Conservation (phyloP, 2,797 vertebrate species). For the Zalophus californianus region DNA sequence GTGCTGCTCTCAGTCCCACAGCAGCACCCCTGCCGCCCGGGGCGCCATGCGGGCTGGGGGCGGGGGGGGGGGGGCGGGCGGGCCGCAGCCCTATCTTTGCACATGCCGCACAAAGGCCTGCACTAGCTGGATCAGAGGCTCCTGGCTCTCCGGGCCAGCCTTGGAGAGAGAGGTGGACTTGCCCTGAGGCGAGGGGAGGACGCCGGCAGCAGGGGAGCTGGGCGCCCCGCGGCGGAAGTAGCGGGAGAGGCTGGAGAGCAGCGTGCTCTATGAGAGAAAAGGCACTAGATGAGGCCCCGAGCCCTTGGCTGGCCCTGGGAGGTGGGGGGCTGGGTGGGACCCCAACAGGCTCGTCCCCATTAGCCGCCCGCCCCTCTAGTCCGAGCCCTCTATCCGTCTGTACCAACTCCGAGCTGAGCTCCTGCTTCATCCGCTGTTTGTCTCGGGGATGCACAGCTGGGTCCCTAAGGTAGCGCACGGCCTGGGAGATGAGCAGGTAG, state of each 20-base stretch:
- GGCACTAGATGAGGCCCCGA: rapidly evolving
- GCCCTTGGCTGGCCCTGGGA: not conserved
- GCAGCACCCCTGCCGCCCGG: not conserved
- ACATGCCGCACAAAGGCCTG: constrained; percentile 97
- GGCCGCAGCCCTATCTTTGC: constrained; percentile 91
- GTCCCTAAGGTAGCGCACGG: constrained; percentile 95
- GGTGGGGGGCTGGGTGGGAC: not conserved
- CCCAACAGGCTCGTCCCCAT: rapidly evolving
- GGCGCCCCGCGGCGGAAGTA: constrained; percentile 96
- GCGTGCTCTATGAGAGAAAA: constrained; percentile 92
- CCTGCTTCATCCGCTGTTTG: constrained; percentile 98
- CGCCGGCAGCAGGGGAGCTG: constrained; percentile 93
- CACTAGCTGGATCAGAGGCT: constrained; percentile 96
- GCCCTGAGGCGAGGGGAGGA: constrained; percentile 93
- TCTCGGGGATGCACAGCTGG: constrained; percentile 93
- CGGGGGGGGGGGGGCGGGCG: not conserved
- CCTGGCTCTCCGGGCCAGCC: constrained; percentile 94
- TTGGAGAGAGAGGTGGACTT: constrained; percentile 92
- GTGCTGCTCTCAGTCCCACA: not conserved
- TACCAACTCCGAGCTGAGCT: constrained; percentile 98
- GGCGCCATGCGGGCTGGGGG: not conserved
- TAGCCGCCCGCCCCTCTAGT: not conserved
- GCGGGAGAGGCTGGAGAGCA: constrained; percentile 95
- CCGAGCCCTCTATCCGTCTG: not conserved
- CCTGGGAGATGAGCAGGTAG: constrained; percentile 98